Evolutionary conservation across 2,888 invertebrate species (phyloP), one percentile per base, ranked within the genome.

Genomic region (Netelia melanura): DNA sequence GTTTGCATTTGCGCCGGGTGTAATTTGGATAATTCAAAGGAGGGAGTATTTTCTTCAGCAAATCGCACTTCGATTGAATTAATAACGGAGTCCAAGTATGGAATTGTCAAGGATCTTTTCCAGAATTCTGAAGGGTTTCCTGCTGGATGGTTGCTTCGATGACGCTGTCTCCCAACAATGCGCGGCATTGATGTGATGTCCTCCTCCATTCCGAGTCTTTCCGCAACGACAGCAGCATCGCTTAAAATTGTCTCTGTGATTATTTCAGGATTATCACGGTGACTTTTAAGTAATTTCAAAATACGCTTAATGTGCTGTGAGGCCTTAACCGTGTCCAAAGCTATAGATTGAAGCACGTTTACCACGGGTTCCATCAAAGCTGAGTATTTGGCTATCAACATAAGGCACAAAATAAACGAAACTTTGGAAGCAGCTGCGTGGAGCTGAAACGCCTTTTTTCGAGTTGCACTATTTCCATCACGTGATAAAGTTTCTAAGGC

Each of bases 61-160:
- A 30, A 30, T 0, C 30, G 30, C 5, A 30, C 30, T 30, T 30
- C 30, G 30, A 30, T 30, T 30, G 17, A 17, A 17, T 17, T 64
- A 38, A 85, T 88, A 74, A 89, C 38, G 30, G 89, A 90, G 64
- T 90, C 88, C 72, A 90, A 83, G 86, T 91, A 90, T 80, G 89
- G 88, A 82, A 90, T 90, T 85, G 89, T 77, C 81, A 89, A 86
- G 52, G 88, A 90, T 68, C 88, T 86, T 65, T 86, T 88, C 86
- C 87, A 90, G 56, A 68, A 86, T 71, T 86, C 75, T 8, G 23
- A 14, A 30, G 61, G 58, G 74, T 25, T 38, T 9, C 86, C 85
- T 86, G 90, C 83, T 86, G 88, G 88, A 70, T 86, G 89, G 86
- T 90, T 90, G 86, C 86, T 85, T 87, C 88, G 77, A 88, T 90